Conservation (phyloP, 2,113 vertebrate species). For the Vulpes lagopus region DNA sequence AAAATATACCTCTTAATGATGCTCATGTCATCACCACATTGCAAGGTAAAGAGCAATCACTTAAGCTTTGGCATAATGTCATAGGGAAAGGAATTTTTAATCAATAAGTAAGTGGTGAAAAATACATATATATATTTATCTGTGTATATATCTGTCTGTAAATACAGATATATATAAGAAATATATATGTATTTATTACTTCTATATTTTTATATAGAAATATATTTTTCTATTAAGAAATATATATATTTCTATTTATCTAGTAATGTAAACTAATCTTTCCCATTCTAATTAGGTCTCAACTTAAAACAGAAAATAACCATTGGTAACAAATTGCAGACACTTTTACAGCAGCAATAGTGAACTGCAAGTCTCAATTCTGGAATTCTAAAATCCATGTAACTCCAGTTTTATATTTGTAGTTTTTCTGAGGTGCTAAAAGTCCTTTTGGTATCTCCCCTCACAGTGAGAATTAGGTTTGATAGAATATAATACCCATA, state of each 20-base stretch:
- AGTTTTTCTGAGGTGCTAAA: background rate
- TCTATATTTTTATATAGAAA: background rate
- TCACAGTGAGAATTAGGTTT: background rate
- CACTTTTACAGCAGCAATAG: background rate
- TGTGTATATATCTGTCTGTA: background rate
- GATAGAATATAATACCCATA: background rate
- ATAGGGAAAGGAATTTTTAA: conserved; percentile 3
- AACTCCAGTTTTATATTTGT: background rate
- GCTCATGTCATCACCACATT: background rate
- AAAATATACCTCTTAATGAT: conserved; percentile 9
- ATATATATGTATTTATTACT: background rate
- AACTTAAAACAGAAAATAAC: conserved; percentile 42
- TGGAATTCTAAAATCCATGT: background rate
- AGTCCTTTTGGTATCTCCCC: background rate
- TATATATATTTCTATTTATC: background rate
- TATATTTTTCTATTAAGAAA: background rate
- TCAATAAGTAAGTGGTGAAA: background rate
- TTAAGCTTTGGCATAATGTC: background rate
- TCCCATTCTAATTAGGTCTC: background rate
- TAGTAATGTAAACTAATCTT: background rate
- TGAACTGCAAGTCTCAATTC: background rate
- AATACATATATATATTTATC: background rate
- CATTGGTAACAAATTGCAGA: background rate
- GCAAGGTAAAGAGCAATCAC: background rate
- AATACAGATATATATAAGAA: background rate